Percentiles rank a stretch among this genome's conserved stretches.
Conservation (phyloP, 2,113 vertebrate species). For the cattle (Bos taurus) region ARS-UCD2.0 NC_037357.1:17537501-17538000, state of each 20-base stretch:
- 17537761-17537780: too few species aligned
- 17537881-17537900: background rate
- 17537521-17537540: background rate
- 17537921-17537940: background rate
- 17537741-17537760: too few species aligned
- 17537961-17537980: background rate
- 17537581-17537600: background rate
- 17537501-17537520: background rate
- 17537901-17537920: background rate
- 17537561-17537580: background rate
- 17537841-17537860: too few species aligned
- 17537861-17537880: background rate
- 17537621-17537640: too few species aligned
- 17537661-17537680: too few species aligned
- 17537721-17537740: too few species aligned
- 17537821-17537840: too few species aligned
- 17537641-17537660: too few species aligned
- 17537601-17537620: background rate
- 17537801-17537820: too few species aligned
- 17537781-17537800: too few species aligned
- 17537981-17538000: background rate
- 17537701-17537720: too few species aligned
- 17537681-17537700: too few species aligned
- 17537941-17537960: background rate
- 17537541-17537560: background rate